Evolutionary conservation across 2,888 invertebrate species (phyloP).

Genomic region (Eristalinus aeneus): DNA sequence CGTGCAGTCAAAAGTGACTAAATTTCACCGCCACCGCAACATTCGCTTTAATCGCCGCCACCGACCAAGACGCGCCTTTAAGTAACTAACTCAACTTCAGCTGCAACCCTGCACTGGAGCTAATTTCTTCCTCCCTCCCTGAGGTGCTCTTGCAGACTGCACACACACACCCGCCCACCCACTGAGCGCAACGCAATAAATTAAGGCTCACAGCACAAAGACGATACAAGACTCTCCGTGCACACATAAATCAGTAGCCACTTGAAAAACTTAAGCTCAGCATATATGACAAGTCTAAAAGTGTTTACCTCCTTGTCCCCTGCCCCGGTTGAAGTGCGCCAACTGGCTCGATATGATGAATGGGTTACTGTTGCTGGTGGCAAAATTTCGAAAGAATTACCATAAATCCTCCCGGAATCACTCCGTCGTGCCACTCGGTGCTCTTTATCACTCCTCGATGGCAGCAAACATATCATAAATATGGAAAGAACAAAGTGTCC

Average conservation of each 20-base stretch:
- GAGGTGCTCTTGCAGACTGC: slow-evolving; percentile 23
- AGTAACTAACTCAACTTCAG: slow-evolving; percentile 31
- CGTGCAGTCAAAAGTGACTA: slow-evolving; percentile 55
- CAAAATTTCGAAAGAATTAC: slow-evolving; percentile 37
- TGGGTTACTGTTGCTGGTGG: slow-evolving; percentile 26
- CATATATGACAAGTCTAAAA: slow-evolving; percentile 61
- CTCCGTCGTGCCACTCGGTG: neutral
- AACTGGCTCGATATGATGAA: slow-evolving; percentile 65
- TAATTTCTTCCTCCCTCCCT: slow-evolving; percentile 30
- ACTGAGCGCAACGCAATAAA: slow-evolving; percentile 39
- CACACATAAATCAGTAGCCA: slow-evolving; percentile 56
- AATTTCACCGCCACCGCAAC: slow-evolving; percentile 13
- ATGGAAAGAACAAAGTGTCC: slow-evolving; percentile 35
- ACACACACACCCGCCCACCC: neutral
- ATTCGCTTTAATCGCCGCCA: slow-evolving; percentile 22
- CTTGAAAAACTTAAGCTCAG: slow-evolving; percentile 60
- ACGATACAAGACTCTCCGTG: slow-evolving; percentile 38
- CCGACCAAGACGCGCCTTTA: slow-evolving; percentile 1
- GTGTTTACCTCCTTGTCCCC: slow-evolving; percentile 40
- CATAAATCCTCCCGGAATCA: slow-evolving; percentile 57
- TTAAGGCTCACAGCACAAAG: slow-evolving; percentile 44
- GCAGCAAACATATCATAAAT: slow-evolving; percentile 61
- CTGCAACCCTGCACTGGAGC: slow-evolving; percentile 13
- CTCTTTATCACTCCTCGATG: slow-evolving; percentile 9
- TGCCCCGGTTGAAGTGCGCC: slow-evolving; percentile 20